Base-by-base conservation (phyloP, 2,113 vertebrate species). In the Sylvia atricapilla region DNA sequence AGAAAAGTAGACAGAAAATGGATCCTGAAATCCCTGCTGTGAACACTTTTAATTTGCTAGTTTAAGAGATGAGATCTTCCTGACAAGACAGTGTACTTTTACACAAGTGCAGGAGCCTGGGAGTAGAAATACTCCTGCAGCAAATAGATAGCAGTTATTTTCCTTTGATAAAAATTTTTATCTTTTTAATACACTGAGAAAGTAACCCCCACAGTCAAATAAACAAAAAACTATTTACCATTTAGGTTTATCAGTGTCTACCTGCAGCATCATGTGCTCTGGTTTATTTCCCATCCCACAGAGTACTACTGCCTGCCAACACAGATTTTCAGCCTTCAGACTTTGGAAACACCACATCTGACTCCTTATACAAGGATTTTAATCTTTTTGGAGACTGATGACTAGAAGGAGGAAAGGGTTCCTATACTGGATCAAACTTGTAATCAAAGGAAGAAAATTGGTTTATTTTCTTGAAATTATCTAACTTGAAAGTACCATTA, bases 201-300 rank as follows among this genome's bases (percentile, higher is more conserved):
- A 90, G 39, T 91, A 94, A 95, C 73, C 75, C 63, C 39, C 39
- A 28, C 82, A 90, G 90, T 59, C 68, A 96, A 87, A 89, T 82
- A 92, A 94, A 95, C 83, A 96, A 95, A 93, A 90, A 89, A 28
- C 28, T 80, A 41, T 91, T 95, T 95, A 63, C 50, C 68, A 13
- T 85, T 94, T 74, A 78, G 72, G 81, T 47, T 96, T 96, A 93
- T 90, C 90, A 60, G 35, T 81, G 68, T 72, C 94, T 88, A 93
- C 94, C 87, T 90, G 68, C 41, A 84, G 53, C 22, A n/a, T 50
- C 46, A 50, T 2, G 4, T 59, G 47, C 35, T 49, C 22, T 35
- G 44, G 11, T 89, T 94, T 76, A 64, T 94, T 95, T 76, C 23
- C 31, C 12, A 27, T 86, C 55, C 41, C 33, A 67, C 47, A 59